Evolutionary conservation across 53 echinoderm and acorn worm species (phyloP), one percentile per base, ranked within the genome.

Genomic region (Paracentrotus lividus): DNA sequence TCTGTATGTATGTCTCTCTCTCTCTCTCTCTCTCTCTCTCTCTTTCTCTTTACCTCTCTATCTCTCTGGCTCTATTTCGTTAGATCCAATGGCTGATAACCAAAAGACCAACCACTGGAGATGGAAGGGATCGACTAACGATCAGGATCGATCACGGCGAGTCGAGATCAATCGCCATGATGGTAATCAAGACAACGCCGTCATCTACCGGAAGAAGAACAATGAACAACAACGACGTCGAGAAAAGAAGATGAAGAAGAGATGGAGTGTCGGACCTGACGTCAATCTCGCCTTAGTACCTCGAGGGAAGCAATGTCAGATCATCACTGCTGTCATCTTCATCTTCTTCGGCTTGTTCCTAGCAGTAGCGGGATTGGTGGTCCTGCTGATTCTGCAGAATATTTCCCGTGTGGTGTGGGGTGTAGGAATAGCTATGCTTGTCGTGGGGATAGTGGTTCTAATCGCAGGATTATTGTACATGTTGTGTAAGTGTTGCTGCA

Each of bases 261-360:
- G 92, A 78, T 92, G 92, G 92, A 92, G 92, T 44, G 92, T 92
- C 13, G 81, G 92, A 26, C 92, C 92, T 4, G 92, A 92, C 81
- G 92, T 92, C 92, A 92, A 77, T 44, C 77, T 92, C 42, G 59
- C 43, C 9, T 38, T 53, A 59, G 84, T 92, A 20, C 92, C 92
- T 56, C 92, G 33, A 77, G 81, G 58, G 43, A 92, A 78, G 44
- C 92, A 92, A 31, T 92, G 92, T 78, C 21, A 81, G 51, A 58
- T 92, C 33, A 77, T 92, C 6, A 29, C 77, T 26, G 77, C 92
- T 24, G 58, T 78, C n/a, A 45, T 92, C n/a, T 33, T 92, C 34
- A 92, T 92, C 2, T 78, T 92, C 81, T 55, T 92, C 2, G 81
- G 92, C 26, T 60, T 77, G 23, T 92, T 92, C 58, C 24, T 92